Conservation (phyloP, 2,797 vertebrate species). For the Apogon hyalosoma region DNA sequence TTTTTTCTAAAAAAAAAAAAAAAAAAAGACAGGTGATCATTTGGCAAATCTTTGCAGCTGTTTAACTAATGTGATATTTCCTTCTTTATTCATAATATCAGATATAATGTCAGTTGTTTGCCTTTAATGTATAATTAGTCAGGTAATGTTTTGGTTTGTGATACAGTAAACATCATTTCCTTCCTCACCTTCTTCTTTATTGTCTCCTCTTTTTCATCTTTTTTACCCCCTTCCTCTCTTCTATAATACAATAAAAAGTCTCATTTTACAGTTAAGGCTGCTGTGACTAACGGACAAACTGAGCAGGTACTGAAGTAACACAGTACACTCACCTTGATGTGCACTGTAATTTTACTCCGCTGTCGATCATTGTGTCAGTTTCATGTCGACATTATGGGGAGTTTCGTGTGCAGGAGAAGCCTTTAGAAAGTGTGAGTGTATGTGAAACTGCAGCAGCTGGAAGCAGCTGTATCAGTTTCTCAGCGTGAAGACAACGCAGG, state of each 20-base stretch:
- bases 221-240: no score
- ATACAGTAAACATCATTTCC: no score
- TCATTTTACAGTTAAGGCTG: neutral
- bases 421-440: neutral
- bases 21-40: no score
- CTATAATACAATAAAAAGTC: neutral
- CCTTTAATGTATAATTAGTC: no score
- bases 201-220: neutral
- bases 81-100: no score
- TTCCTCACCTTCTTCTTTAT: no score
- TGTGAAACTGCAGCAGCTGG: constrained; percentile 36
- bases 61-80: no score
- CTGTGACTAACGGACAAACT: neutral
- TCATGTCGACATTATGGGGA: neutral
- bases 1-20: no score
- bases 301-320: neutral
- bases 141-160: no score
- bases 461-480: constrained; percentile 53
- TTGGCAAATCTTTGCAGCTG: no score
- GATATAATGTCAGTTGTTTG: no score
- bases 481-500: constrained; percentile 36
- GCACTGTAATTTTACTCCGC: neutral
- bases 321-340: neutral
- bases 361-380: constrained; percentile 6
- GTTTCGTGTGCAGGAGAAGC: constrained; percentile 2